Conservation (phyloP, 1,140 invertebrate genomes). For the Drosophila pruinosa region DNA sequence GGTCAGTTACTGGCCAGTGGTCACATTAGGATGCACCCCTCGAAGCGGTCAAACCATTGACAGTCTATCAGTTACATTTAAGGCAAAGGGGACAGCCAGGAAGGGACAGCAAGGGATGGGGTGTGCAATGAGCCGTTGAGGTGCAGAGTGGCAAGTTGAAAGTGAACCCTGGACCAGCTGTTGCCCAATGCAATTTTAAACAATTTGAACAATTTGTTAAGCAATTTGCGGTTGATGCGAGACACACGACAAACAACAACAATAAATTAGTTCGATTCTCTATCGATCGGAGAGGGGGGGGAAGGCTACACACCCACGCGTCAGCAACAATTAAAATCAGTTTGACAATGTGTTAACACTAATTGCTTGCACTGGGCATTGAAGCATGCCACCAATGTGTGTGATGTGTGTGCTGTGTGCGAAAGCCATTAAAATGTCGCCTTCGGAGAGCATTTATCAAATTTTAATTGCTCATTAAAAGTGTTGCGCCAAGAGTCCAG, state of each 20-base stretch:
- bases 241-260: constrained; percentile 66
- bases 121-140: constrained; percentile 67
- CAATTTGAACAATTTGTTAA: constrained; percentile 73
- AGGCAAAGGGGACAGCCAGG: background rate
- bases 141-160: constrained; percentile 23
- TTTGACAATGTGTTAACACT: constrained; percentile 47
- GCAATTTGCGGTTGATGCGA: constrained; percentile 67
- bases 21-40: constrained; percentile 69
- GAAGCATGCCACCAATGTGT: background rate
- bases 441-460: constrained; percentile 21
- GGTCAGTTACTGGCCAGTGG: constrained; percentile 49
- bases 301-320: constrained; percentile 19
- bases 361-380: too few species aligned
- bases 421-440: constrained; percentile 3
- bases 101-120: background rate
- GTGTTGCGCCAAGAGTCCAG: background rate
- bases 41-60: constrained; percentile 43
- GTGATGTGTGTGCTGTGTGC: background rate
- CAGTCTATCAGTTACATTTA: constrained; percentile 27
- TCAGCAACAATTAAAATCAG: constrained; percentile 34
- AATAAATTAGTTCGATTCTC: constrained; percentile 57
- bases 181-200: constrained; percentile 68
- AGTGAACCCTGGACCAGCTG: constrained; percentile 19
- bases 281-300: background rate
- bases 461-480: constrained; percentile 74